Evolutionary conservation across 2,113 vertebrate genomes (phyloP).

Genomic region (Forbesichthys agassizii): DNA sequence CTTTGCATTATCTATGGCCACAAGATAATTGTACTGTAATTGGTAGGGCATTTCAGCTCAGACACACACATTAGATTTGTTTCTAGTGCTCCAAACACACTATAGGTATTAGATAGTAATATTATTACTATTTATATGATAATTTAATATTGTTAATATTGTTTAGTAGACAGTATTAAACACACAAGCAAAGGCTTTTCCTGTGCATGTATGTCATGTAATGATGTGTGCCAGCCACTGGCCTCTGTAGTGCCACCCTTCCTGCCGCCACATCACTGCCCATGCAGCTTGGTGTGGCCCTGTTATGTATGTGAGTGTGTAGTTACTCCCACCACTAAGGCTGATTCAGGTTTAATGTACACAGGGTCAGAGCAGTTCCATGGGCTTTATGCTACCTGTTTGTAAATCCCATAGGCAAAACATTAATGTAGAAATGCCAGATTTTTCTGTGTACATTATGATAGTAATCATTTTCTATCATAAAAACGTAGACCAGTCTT

Average conservation of each 20-base stretch:
- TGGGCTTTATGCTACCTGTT: too few relatives aligned
- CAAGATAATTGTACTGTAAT: neutral
- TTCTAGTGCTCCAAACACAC: neutral
- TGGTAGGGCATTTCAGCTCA: neutral
- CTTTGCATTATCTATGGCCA: neutral
- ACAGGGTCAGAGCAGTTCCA: too few relatives aligned
- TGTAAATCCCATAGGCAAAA: too few relatives aligned
- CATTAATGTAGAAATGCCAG: too few relatives aligned
- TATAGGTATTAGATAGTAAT: too few relatives aligned
- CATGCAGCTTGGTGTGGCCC: constrained; percentile 3
- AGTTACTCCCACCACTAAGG: constrained; percentile 36
- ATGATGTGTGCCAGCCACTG: constrained; percentile 33
- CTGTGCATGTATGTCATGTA: constrained; percentile 29
- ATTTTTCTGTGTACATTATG: too few relatives aligned
- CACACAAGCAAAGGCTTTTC: too few relatives aligned
- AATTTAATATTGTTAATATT: too few relatives aligned
- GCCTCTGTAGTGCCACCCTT: constrained; percentile 17
- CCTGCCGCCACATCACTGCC: constrained; percentile 24
- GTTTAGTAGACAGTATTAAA: too few relatives aligned
- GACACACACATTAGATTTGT: neutral
- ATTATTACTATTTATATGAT: neutral
- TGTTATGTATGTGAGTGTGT: constrained; percentile 49
- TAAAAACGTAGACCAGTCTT: too few relatives aligned
- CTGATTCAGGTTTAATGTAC: neutral
- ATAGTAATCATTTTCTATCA: too few relatives aligned